phyloP scores from a whole-genome alignment of 2,797 vertebrate genomes.

The Pempheris klunzingeri region DNA sequence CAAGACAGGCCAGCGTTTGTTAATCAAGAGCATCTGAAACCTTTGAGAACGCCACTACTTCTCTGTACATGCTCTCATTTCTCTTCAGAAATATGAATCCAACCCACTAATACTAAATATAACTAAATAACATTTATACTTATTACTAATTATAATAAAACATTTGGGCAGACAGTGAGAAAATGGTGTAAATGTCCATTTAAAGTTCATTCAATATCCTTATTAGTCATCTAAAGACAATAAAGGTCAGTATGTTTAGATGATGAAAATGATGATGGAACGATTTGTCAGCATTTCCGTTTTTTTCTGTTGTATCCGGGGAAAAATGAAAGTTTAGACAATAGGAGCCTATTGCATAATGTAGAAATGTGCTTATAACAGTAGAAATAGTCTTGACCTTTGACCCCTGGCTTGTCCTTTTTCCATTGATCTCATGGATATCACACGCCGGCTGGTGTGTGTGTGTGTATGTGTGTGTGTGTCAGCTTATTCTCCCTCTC shows the following conservation, averaged over 20 bases:
- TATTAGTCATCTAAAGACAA: neutral
- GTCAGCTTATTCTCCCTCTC: slow-evolving; percentile 27
- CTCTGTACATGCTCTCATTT: too few relatives aligned
- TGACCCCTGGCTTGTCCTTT: slow-evolving; percentile 18
- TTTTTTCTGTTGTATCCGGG: neutral
- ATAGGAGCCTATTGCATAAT: neutral
- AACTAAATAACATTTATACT: too few relatives aligned
- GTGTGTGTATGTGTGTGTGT: slow-evolving; percentile 18
- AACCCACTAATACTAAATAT: too few relatives aligned
- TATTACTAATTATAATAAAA: too few relatives aligned
- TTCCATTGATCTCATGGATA: slow-evolving; percentile 61
- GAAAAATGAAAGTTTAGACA: neutral
- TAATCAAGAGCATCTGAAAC: too few relatives aligned
- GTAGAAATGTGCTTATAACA: slow-evolving; percentile 65
- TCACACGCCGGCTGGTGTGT: slow-evolving; percentile 3
- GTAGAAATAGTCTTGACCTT: slow-evolving; percentile 54
- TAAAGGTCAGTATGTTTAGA: neutral
- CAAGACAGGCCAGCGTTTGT: too few relatives aligned
- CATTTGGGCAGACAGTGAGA: too few relatives aligned
- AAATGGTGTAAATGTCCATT: neutral
- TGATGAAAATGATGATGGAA: neutral
- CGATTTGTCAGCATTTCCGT: too few relatives aligned
- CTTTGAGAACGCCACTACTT: too few relatives aligned
- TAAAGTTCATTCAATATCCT: neutral
- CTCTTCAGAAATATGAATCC: too few relatives aligned